phyloP scores from a whole-genome alignment of 2,797 vertebrate species.

The Loris lydekkerianus region DNA sequence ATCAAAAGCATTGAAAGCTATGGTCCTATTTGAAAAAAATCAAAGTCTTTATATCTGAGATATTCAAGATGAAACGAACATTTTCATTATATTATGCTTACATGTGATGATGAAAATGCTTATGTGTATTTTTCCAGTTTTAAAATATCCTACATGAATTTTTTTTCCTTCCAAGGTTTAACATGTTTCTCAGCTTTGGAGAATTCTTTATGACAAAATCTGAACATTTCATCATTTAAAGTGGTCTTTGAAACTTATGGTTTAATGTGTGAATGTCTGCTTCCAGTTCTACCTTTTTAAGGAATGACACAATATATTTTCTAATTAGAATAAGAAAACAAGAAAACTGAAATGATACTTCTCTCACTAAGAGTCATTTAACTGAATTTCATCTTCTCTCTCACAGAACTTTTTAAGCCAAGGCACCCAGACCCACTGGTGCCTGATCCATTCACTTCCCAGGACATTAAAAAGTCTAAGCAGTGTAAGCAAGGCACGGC shows the following conservation, averaged over 20 bases:
- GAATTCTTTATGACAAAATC: conserved; percentile 32
- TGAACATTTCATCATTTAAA: conserved; percentile 23
- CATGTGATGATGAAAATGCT: not conserved
- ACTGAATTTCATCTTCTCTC: conserved; percentile 10
- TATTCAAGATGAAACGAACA: not conserved
- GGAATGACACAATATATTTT: not conserved
- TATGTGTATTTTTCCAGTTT: conserved; percentile 26
- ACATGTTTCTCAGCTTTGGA: not conserved
- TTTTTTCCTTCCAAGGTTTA: conserved; percentile 41
- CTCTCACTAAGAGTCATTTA: not conserved
- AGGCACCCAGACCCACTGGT: not conserved
- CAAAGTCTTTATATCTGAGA: not conserved
- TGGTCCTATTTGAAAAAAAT: conserved; percentile 33
- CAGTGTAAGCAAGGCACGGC: fast-evolving
- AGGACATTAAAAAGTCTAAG: not conserved
- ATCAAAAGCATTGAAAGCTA: not conserved
- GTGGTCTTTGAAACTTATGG: conserved; percentile 7
- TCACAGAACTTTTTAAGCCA: not conserved
- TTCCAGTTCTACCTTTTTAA: conserved; percentile 32
- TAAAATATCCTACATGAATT: not conserved
- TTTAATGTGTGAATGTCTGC: not conserved
- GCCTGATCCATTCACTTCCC: not conserved
- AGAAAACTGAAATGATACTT: not conserved
- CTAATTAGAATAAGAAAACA: conserved; percentile 18
- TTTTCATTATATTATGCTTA: not conserved